Evolutionary conservation across 2,113 vertebrate species (phyloP), one percentile per base, ranked within the genome.

Genomic region (Passer montanus): DNA sequence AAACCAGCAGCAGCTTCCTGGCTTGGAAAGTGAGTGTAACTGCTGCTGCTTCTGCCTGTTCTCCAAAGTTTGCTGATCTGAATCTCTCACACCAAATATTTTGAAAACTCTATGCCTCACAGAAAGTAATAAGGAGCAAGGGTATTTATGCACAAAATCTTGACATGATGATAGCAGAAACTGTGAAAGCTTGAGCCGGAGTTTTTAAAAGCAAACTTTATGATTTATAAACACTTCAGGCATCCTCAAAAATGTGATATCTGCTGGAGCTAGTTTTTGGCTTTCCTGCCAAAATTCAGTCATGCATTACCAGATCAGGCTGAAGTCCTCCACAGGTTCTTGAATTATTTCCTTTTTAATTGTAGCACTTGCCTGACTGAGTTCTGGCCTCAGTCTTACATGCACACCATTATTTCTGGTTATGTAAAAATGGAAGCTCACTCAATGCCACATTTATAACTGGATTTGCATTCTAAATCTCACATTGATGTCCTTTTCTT

Each of bases 271-370:
- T 75, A 19, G 37, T 52, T 75, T 90, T 30, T 14, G 0, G 26
- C 53, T 93, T 92, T 81, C 47, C 53, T 93, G 90, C 79, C 93
- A 96, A 95, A 95, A 78, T 68, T 86, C 76, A 81, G 26, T 90
- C 83, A 63, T 33, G 60, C 33, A 3, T 81, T 90, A 77, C 67
- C 82, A 74, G 64, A 66, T 78, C 44, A 75, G 85, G 52, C 79
- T 89, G 50, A 90, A 83, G 86, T 55, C 64, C 41, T 68, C 26
- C 24, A 58, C 18, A 44, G 83, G 35, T 90, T 81, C 52, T 81
- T 66, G 13, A 70, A 19, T 62, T 39, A 56, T 63, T 81, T 74
- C 43, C n/a, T 69, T 84, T 79, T 67, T 62, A 50, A 60, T 28
- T 18, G 47, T 52, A 86, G 55, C 63, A 68, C 28, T 93, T 80